Evolutionary conservation across 2,113 vertebrate species (phyloP).

Genomic region (Tychaedon coryphoeus): DNA sequence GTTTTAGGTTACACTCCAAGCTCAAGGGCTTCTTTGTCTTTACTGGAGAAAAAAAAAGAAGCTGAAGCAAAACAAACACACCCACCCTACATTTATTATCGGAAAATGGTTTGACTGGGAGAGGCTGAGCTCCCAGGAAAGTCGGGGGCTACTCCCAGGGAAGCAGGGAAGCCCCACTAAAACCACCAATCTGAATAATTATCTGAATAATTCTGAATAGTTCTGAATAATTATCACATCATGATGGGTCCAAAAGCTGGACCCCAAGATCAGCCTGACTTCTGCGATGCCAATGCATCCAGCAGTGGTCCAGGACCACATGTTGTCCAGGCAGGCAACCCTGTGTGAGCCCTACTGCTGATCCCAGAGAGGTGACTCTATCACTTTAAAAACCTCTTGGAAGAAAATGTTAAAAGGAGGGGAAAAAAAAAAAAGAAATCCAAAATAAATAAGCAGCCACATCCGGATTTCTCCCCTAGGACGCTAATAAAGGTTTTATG

Average conservation of each 20-base stretch:
- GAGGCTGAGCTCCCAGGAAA: not conserved
- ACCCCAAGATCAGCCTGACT: not conserved
- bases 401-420: not conserved
- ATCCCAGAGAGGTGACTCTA: not conserved
- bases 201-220: too few relatives aligned
- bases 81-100: constrained; percentile 50
- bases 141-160: not conserved
- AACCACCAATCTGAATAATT: not conserved
- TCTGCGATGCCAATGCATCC: not conserved
- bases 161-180: not conserved
- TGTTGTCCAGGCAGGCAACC: fast-evolving
- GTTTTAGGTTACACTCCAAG: constrained; percentile 46
- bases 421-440: not conserved
- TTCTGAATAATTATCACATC: not conserved
- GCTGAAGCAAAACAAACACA: not conserved
- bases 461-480: constrained; percentile 76
- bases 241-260: not conserved
- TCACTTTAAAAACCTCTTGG: constrained; percentile 69
- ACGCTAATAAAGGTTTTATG: constrained; percentile 71
- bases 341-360: fast-evolving
- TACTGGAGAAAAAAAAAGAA: not conserved
- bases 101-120: constrained; percentile 39
- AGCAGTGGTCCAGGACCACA: not conserved
- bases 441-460: constrained; percentile 72
- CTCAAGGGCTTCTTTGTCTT: constrained; percentile 76